Evolutionary conservation across 1,140 invertebrate species (phyloP).

Genomic region (Aphis craccivora): DNA sequence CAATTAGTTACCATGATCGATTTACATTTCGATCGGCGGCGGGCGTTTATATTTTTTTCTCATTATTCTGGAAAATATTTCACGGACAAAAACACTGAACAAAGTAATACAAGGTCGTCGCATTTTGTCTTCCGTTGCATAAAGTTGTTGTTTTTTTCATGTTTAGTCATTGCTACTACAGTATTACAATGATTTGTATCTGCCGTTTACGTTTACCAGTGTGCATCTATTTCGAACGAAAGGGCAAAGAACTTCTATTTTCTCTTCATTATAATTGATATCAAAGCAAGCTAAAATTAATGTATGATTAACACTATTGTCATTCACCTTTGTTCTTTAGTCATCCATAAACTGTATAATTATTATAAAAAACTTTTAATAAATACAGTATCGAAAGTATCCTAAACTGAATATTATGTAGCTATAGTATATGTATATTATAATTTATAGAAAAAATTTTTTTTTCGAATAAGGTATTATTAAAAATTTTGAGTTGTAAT

Average conservation of each 20-base stretch:
- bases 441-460: not conserved
- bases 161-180: slow-evolving; percentile 14
- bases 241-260: slow-evolving; percentile 54
- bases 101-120: slow-evolving; percentile 45
- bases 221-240: slow-evolving; percentile 24
- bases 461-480: not conserved
- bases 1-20: slow-evolving; percentile 36
- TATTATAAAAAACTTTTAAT: not conserved
- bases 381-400: not conserved
- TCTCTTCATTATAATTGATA: slow-evolving; percentile 19
- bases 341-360: not conserved
- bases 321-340: not conserved
- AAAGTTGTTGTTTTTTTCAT: not conserved
- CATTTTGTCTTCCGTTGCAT: not conserved
- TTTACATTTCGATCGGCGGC: slow-evolving; percentile 26
- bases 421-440: not conserved
- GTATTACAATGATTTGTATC: not conserved
- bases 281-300: not conserved
- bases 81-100: not conserved
- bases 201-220: not conserved
- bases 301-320: not conserved
- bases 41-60: not conserved
- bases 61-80: slow-evolving; percentile 22
- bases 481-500: not conserved
- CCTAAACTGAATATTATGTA: not conserved